Evolutionary conservation across 2,113 vertebrate species (phyloP), one percentile per base, ranked within the genome.

Genomic region (Microcebus griseorufus): DNA sequence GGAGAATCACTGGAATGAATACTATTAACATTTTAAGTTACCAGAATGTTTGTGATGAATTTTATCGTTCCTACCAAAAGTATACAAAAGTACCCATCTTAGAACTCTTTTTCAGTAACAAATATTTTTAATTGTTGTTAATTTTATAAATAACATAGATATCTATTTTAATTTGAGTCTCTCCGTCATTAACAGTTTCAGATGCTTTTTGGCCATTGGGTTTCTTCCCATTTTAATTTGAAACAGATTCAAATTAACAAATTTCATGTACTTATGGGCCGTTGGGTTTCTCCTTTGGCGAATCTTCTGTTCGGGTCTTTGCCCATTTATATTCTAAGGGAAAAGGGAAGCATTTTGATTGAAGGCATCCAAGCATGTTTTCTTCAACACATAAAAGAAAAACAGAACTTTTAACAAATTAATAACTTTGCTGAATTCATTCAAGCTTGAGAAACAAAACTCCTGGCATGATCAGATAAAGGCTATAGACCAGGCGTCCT

Each of bases 361-460:
- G 18, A 69, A 67, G 45, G 75, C 6, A 92, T 65, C 23, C 20
- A 34, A 60, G 37, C 32, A 48, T 45, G 10, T 60, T 95, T 95
- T 55, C 29, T 45, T 93, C 14, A 88, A 64, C 58, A 95, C 86
- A 32, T 58, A 67, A 86, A 90, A n/a, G 42, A 65, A 95, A 96
- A 87, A 60, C 67, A 2, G 37, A 90, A 70, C 25, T 73, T 82
- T 48, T 34, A 69, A 45, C 42, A 96, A 92, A 10, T 53, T 67
- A 82, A 80, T 45, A 76, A 48, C 0, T 10, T 65, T 67, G 13
- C 45, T 78, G 17, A 95, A 73, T 39, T 95, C 62, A 89, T 27
- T 58, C 84, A 81, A 65, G 18, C 5, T 73, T 96, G 84, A 88
- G 13, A 89, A 97, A 69, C 79, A 81, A n/a, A 88, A 75, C 14